A percentile compares a stretch with the other conserved stretches of the same genome.
These are phyloP conservation scores for Ypsolopha scabrella DNA, from an alignment of 2,888 invertebrate genomes.

Conservation along the genomic window DNA sequence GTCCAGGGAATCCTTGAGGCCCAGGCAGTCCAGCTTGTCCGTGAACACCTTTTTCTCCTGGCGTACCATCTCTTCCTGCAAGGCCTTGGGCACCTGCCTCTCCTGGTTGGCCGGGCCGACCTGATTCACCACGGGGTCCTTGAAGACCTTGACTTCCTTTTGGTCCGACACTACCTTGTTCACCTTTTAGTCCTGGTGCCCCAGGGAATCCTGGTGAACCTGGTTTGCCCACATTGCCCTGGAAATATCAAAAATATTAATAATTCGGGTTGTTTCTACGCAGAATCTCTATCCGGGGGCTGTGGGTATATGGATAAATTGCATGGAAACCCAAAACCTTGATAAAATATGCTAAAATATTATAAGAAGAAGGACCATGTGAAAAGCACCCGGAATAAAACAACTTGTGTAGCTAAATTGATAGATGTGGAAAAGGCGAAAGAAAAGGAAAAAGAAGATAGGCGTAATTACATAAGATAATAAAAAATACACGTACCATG, in stretches of 20 bases:
- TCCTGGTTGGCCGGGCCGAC: slow-evolving; percentile 81
- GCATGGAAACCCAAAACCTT: background rate
- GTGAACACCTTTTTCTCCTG: slow-evolving; percentile 83
- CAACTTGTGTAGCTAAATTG: no score
- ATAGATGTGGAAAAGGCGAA: no score
- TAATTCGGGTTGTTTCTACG: no score
- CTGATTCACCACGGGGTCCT: slow-evolving; percentile 85
- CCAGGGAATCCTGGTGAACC: slow-evolving; percentile 91
- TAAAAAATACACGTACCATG: slow-evolving; percentile 59
- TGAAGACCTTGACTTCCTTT: slow-evolving; percentile 87
- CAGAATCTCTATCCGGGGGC: no score
- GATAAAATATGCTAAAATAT: no score
- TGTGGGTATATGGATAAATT: slow-evolving; percentile 1
- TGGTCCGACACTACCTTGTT: slow-evolving; percentile 78
- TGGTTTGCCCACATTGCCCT: slow-evolving; percentile 85
- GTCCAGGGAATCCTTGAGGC: slow-evolving; percentile 86
- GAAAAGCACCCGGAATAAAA: background rate
- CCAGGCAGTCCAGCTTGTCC: slow-evolving; percentile 81
- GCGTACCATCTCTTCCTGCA: slow-evolving; percentile 83
- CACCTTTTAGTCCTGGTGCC: slow-evolving; percentile 83
- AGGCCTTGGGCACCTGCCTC: slow-evolving; percentile 81
- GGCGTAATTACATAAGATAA: no score
- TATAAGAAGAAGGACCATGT: background rate
- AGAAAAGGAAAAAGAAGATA: no score
- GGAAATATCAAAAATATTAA: slow-evolving; percentile 12